Percentiles rank a stretch among this genome's conserved stretches.
phyloP scores from a whole-genome alignment of 2,797 vertebrate genomes.

The Nannoperca obscura region DNA sequence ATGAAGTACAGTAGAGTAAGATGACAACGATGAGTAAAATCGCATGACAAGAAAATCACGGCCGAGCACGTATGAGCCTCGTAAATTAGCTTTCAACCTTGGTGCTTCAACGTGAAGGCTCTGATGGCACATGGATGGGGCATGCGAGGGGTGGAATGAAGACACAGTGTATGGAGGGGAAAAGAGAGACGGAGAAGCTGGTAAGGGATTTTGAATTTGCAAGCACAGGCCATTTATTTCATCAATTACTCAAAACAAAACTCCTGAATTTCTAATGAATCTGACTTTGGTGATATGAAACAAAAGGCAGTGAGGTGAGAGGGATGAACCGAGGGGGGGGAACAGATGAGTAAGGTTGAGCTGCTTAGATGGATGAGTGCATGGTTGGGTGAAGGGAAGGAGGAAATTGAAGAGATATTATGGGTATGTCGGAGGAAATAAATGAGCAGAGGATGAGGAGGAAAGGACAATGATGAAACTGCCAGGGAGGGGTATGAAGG shows the following conservation, averaged over 20 bases:
- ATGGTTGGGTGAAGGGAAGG: conserved; percentile 58
- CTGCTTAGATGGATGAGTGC: conserved; percentile 47
- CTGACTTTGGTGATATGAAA: conserved; percentile 3
- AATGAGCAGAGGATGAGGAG: conserved; percentile 52
- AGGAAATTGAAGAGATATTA: conserved; percentile 56
- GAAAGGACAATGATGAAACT: conserved; percentile 29
- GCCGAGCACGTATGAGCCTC: conserved; percentile 48
- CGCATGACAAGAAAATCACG: conserved; percentile 54
- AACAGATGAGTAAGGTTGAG: conserved; percentile 41
- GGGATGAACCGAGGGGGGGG: conserved; percentile 22
- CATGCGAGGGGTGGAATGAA: background rate
- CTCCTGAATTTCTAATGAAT: conserved; percentile 14
- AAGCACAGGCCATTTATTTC: conserved; percentile 6
- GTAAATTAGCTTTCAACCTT: conserved; percentile 77
- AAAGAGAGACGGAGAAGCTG: conserved; percentile 7
- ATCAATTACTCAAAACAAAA: conserved; percentile 4
- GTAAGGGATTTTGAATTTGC: conserved; percentile 9
- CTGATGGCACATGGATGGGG: conserved; percentile 57
- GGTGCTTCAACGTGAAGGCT: conserved; percentile 51
- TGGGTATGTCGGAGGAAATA: conserved; percentile 45
- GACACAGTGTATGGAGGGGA: background rate
- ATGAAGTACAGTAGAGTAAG: conserved; percentile 16
- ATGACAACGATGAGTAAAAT: conserved; percentile 29
- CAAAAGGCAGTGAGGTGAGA: background rate
- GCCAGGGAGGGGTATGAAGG: conserved; percentile 33